Evolutionary conservation across 2,797 vertebrate genomes (phyloP), one percentile per base, ranked within the genome.

Genomic region (Brachyalestes nurse): DNA sequence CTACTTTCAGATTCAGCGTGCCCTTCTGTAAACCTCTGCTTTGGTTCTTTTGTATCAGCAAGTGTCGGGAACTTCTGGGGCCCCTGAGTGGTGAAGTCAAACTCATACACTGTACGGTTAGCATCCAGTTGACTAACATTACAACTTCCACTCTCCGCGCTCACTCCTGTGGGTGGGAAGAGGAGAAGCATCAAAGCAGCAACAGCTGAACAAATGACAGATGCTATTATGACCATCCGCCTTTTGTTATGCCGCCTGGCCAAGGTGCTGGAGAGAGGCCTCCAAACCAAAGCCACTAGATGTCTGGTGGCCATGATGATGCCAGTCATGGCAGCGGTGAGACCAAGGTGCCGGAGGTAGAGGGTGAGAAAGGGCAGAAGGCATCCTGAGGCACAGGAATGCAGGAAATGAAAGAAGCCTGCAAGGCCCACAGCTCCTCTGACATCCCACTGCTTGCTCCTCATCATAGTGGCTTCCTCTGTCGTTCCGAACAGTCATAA

Each of bases 311-410:
- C 96, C 93, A 97, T 93, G 80, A 95, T 61, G 77, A 93, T 45
- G 80, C 97, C 96, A 0, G 94, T 93, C 91, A 95, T 95, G 6
- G 92, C 83, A 0, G 95, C 93, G 0, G 90, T 86, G 82, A 98
- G 86, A 67, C 96, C 97, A 79, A 97, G 93, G 67, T 94, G 92
- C 47, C 95, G 84, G 79, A 97, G 91, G 91, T 95, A 97, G 16
- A 98, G 93, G 3, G 96, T 95, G 83, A 97, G 92, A 89, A 97
- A 97, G 7, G 97, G 96, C 8, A 93, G 85, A 70, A 95, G 88
- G 80, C 95, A 96, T 81, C 91, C 94, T 34, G 88, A 86, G 72
- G 91, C 92, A n/a, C 93, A 93, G 65, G 87, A 93, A 55, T 90
- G 91, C 86, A 97, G 87, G 84, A 96, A 91, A 67, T 92, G 91